Conservation (phyloP, 2,888 invertebrate species). For the Ypsolopha scabrella region DNA sequence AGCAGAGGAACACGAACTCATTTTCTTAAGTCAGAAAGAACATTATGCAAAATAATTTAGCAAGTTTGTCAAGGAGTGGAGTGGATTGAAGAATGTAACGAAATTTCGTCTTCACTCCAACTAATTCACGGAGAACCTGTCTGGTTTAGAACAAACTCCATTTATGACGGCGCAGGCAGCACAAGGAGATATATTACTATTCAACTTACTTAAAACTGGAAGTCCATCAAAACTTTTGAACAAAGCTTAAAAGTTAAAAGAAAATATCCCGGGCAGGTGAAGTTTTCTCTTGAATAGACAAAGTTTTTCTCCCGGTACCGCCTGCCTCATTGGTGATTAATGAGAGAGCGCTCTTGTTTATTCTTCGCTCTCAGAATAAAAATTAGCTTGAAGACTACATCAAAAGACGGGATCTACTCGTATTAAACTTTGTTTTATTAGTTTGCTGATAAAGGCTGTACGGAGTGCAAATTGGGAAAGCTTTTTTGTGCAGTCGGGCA, state of each 20-base stretch:
- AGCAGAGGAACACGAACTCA: too few species aligned
- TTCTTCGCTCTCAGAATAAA: conserved; percentile 24
- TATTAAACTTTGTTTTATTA: conserved; percentile 3
- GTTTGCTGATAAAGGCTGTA: neutral
- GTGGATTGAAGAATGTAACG: too few species aligned
- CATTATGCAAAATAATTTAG: too few species aligned
- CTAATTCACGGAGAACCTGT: too few species aligned
- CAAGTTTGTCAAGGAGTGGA: too few species aligned
- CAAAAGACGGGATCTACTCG: neutral
- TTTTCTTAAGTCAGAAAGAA: too few species aligned
- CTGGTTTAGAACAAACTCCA: neutral
- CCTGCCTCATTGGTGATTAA: conserved; percentile 40
- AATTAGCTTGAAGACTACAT: neutral
- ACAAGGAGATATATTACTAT: conserved; percentile 59
- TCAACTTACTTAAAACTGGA: conserved; percentile 21
- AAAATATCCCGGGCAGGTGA: conserved; percentile 66
- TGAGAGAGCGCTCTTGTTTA: conserved; percentile 50
- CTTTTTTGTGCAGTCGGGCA: neutral
- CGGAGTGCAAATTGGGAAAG: neutral
- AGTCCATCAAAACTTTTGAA: conserved; percentile 19
- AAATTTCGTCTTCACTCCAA: too few species aligned
- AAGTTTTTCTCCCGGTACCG: conserved; percentile 36
- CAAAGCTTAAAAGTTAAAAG: conserved; percentile 61
- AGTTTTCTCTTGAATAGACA: conserved; percentile 52
- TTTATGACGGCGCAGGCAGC: conserved; percentile 12